phyloP scores from a whole-genome alignment of 1,140 invertebrate genomes.

The Achroia grisella region DNA sequence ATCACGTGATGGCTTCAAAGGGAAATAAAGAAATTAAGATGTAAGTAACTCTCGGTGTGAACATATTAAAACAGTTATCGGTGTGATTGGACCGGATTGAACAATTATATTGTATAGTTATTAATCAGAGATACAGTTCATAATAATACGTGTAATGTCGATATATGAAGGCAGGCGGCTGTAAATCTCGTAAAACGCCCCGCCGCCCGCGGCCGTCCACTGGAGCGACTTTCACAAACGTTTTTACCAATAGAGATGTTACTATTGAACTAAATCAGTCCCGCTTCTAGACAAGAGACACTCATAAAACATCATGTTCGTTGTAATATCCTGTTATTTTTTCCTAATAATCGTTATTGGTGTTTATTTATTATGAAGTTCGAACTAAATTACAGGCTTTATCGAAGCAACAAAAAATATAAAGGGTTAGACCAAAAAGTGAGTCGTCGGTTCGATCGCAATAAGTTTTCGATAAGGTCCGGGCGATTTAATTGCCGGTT shows the following conservation, averaged over 20 bases:
- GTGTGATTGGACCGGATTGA: constrained; percentile 35
- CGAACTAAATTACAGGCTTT: constrained; percentile 70
- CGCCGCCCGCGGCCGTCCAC: constrained; percentile 45
- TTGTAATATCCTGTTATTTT: constrained; percentile 71
- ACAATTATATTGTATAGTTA: constrained; percentile 47
- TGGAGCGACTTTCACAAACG: constrained; percentile 51
- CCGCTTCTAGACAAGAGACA: constrained; percentile 48
- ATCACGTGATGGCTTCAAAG: constrained; percentile 29
- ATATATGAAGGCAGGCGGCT: constrained; percentile 36
- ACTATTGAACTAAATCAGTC: constrained; percentile 49
- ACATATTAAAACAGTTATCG: constrained; percentile 39
- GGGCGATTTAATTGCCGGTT: constrained; percentile 72
- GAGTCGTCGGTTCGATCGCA: constrained; percentile 69
- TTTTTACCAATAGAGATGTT: constrained; percentile 66
- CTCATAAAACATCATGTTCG: constrained; percentile 44
- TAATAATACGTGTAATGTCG: constrained; percentile 62
- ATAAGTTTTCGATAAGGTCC: constrained; percentile 72
- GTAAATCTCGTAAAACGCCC: constrained; percentile 46
- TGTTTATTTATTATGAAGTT: constrained; percentile 72
- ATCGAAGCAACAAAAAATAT: constrained; percentile 60
- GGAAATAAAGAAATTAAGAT: constrained; percentile 49
- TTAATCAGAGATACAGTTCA: constrained; percentile 52
- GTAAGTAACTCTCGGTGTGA: constrained; percentile 44
- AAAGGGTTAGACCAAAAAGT: constrained; percentile 71
- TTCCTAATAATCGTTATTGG: constrained; percentile 72